phyloP scores from a whole-genome alignment of 2,113 vertebrate genomes.

The Ctenodactylus gundi region DNA sequence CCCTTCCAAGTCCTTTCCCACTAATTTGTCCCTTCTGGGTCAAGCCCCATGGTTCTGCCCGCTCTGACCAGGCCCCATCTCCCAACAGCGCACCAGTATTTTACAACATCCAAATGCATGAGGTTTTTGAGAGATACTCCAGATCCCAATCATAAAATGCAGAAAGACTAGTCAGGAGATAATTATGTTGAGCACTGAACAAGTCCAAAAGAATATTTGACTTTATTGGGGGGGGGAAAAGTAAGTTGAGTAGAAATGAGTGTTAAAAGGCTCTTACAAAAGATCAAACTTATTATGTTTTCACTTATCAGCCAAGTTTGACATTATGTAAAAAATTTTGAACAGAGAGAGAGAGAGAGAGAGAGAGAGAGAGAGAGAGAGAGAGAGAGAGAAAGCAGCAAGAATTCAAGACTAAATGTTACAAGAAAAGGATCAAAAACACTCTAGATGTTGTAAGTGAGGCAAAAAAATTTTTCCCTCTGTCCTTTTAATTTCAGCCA shows the following conservation, averaged over 20 bases:
- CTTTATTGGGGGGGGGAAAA: not conserved
- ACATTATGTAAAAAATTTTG: not conserved
- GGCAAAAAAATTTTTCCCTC: not conserved
- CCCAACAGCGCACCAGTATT: too few species aligned
- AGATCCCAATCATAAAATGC: too few species aligned
- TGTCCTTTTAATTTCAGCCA: not conserved
- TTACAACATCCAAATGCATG: too few species aligned
- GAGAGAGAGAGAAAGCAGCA: constrained; percentile 7
- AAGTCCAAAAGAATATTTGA: not conserved
- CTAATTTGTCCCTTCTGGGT: too few species aligned
- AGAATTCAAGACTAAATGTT: not conserved
- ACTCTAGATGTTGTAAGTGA: not conserved
- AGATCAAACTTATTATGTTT: not conserved
- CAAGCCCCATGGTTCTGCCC: too few species aligned
- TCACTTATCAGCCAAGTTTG: constrained; percentile 12
- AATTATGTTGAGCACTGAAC: not conserved
- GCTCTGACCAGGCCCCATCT: too few species aligned
- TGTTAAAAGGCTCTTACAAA: constrained; percentile 28
- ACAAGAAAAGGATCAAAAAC: not conserved
- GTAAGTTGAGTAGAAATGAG: not conserved
- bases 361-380: not conserved
- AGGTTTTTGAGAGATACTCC: too few species aligned
- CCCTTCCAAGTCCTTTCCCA: too few species aligned
- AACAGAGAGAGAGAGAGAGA: not conserved
- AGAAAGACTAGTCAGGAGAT: not conserved